These are phyloP conservation scores for Aphidius ervi DNA, from an alignment of 1,140 invertebrate genomes.

Conservation along the genomic window DNA sequence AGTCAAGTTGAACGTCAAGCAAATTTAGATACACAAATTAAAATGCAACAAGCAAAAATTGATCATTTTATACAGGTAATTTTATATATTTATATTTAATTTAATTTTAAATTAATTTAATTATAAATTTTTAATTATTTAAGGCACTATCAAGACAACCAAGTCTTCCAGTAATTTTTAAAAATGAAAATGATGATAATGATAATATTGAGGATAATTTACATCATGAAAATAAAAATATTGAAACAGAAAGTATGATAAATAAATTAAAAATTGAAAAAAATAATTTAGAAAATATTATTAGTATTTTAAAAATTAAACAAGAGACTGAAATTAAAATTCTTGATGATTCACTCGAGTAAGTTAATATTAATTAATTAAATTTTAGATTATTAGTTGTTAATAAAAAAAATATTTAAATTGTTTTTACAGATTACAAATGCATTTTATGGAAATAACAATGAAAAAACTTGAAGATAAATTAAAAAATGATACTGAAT, in stretches of 20 bases:
- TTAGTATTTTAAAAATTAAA: slow-evolving; percentile 41
- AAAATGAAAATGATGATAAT: slow-evolving; percentile 3
- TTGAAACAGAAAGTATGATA: slow-evolving; percentile 32
- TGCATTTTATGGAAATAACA: slow-evolving; percentile 38
- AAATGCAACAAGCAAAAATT: slow-evolving; percentile 43
- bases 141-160: slow-evolving; percentile 10
- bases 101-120: not conserved
- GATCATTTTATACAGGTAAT: slow-evolving; percentile 41
- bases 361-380: slow-evolving; percentile 14
- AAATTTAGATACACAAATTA: slow-evolving; percentile 42
- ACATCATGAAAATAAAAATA: slow-evolving; percentile 20
- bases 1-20: slow-evolving; percentile 41
- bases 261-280: slow-evolving; percentile 43
- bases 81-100: not conserved
- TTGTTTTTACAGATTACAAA: slow-evolving; percentile 33
- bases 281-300: slow-evolving; percentile 35
- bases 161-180: not conserved
- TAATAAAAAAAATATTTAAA: too few species aligned
- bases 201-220: slow-evolving; percentile 2
- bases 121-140: not conserved
- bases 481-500: slow-evolving; percentile 37
- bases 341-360: slow-evolving; percentile 46
- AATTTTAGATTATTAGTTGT: too few species aligned
- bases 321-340: slow-evolving; percentile 43
- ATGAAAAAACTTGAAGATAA: slow-evolving; percentile 41